Evolutionary conservation across 2,797 vertebrate species (phyloP), one percentile per base, ranked within the genome.

Genomic region (Esox masquinongy): DNA sequence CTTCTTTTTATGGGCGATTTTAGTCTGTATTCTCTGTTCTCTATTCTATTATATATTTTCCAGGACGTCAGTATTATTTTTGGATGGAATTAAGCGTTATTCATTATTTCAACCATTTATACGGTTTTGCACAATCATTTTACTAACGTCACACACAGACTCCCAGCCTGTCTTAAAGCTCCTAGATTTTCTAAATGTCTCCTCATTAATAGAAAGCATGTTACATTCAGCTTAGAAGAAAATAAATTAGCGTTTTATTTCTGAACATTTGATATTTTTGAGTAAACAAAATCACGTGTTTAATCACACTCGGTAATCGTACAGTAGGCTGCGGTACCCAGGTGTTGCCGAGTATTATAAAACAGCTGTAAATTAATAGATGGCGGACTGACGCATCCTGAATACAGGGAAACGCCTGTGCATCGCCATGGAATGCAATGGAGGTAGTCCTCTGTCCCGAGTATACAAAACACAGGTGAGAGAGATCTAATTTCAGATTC

Each of bases 381-480:
- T 39, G 4, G 36, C 36, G 2, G 36, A 8, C 36, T 39, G 36
- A 39, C 36, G 7, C 36, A 39, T 11, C 31, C 5, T 73, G 15
- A 11, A 68, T 68, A 36, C 34, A n/a, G 29, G 66, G 50, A 26
- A 24, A 49, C 36, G 5, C 47, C 72, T 17, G 39, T 5, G 63
- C 63, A 11, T 53, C 39, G 16, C 11, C 47, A 66, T 74, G 82
- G 79, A 88, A 88, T 83, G 83, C 75, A 77, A 36, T 73, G 84
- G 31, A 80, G 50, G 71, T 49, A 69, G 56, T 76, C 8, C 12
- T 81, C 73, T 71, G 78, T 24, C 75, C 74, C 78, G 85, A 87
- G 36, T 78, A 75, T 51, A 75, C 84, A 87, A 82, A 87, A 86
- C 84, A 77, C 85, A 90, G 82, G 83, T 87, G 88, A 83, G 85